These are phyloP conservation scores for Casuarius casuarius DNA, from an alignment of 2,113 vertebrate species.

Conservation along the genomic window DNA sequence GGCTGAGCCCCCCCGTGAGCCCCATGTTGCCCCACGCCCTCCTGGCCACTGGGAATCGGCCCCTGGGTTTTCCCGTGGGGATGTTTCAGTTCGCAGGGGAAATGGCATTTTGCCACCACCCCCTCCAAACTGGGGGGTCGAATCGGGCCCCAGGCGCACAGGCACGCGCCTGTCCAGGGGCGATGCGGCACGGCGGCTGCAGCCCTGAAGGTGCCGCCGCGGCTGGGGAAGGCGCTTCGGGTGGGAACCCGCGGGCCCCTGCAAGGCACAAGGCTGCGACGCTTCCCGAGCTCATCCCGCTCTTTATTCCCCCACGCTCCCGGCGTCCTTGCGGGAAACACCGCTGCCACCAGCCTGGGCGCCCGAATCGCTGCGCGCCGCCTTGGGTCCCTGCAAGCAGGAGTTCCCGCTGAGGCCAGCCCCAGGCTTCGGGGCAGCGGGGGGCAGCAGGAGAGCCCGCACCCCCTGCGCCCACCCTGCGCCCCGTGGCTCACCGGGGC, in stretches of 20 bases:
- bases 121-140: neutral
- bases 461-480: too few relatives aligned
- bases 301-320: neutral
- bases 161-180: neutral
- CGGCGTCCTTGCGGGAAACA: neutral
- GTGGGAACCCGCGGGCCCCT: neutral
- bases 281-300: neutral
- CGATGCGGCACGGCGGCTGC: neutral
- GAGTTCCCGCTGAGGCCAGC: neutral
- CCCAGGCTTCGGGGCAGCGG: accelerated
- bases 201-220: too few relatives aligned
- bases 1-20: neutral
- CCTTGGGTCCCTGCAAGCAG: neutral
- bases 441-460: neutral
- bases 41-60: neutral
- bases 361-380: accelerated
- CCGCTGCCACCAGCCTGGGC: accelerated
- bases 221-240: accelerated
- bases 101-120: neutral
- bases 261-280: neutral
- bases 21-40: accelerated
- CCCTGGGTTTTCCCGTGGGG: neutral
- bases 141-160: too few relatives aligned
- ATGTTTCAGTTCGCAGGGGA: neutral
- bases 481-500: accelerated